Evolutionary conservation across 2,797 vertebrate genomes (phyloP).

Genomic region (Pogoniulus pusillus): DNA sequence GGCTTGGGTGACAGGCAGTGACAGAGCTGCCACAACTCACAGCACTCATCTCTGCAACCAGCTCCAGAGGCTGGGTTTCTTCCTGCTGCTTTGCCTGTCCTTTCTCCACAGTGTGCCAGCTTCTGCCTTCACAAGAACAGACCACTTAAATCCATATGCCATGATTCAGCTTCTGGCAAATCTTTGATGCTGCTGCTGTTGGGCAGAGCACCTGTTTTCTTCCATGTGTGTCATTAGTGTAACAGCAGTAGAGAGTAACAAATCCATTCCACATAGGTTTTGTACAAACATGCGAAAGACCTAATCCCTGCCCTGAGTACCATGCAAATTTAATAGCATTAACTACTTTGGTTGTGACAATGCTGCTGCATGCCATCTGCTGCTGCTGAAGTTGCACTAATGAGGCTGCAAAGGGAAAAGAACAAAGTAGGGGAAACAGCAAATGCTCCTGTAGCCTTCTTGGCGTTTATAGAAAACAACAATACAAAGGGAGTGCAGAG

Average conservation of each 20-base stretch:
- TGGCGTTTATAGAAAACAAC: not conserved
- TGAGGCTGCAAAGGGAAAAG: not conserved
- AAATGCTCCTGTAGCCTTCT: not conserved
- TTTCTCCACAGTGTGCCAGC: not conserved
- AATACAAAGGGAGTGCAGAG: not conserved
- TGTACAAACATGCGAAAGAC: not conserved
- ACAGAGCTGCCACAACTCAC: not conserved
- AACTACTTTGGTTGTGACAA: not conserved
- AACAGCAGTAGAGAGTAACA: not conserved
- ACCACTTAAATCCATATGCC: not conserved
- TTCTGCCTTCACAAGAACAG: not conserved
- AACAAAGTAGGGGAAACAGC: not conserved
- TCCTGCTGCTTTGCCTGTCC: not conserved
- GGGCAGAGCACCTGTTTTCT: not conserved
- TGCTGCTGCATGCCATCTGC: not conserved
- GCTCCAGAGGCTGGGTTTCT: not conserved
- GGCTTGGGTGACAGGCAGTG: not conserved
- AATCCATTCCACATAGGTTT: not conserved
- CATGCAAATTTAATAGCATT: not conserved
- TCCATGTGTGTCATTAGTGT: not conserved
- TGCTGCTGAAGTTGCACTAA: not conserved
- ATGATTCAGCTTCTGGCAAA: not conserved
- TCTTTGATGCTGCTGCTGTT: not conserved
- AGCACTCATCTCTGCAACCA: too few relatives aligned
- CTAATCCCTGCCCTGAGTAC: not conserved